A percentile compares a stretch with the other conserved stretches of the same genome.
phyloP scores from a whole-genome alignment of 2,797 vertebrate genomes.

The Balearica regulorum region DNA sequence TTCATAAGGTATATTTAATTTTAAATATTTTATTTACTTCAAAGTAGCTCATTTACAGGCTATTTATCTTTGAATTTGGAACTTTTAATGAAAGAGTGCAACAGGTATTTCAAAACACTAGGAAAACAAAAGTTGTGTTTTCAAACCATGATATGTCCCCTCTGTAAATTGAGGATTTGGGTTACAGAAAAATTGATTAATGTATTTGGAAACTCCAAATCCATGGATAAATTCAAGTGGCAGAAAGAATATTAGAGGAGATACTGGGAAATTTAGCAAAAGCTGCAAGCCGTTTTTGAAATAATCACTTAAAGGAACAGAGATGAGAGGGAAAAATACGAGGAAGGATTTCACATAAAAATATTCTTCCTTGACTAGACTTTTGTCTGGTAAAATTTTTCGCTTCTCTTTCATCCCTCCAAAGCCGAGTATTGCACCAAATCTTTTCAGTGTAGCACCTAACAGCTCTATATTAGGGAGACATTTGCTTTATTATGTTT shows the following conservation, averaged over 20 bases:
- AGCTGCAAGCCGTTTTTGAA: background rate
- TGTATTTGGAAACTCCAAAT: background rate
- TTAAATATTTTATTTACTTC: background rate
- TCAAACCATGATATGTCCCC: background rate
- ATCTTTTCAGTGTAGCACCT: background rate
- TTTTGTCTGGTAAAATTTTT: background rate
- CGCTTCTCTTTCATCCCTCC: background rate
- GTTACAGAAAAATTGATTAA: background rate
- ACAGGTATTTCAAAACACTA: background rate
- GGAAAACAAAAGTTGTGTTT: background rate
- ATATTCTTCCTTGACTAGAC: background rate
- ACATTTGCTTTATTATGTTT: background rate
- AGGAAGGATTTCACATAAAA: background rate
- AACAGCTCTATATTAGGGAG: background rate
- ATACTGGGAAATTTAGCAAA: background rate
- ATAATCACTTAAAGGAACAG: background rate
- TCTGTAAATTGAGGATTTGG: background rate
- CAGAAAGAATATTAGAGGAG: background rate
- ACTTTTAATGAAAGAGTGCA: background rate
- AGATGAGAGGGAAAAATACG: background rate
- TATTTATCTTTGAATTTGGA: background rate
- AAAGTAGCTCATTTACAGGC: background rate
- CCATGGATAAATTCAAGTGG: background rate
- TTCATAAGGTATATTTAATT: background rate
- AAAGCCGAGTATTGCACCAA: background rate